These are phyloP conservation scores for Odontothrips loti DNA, from an alignment of 2,888 invertebrate genomes.

Conservation along the genomic window DNA sequence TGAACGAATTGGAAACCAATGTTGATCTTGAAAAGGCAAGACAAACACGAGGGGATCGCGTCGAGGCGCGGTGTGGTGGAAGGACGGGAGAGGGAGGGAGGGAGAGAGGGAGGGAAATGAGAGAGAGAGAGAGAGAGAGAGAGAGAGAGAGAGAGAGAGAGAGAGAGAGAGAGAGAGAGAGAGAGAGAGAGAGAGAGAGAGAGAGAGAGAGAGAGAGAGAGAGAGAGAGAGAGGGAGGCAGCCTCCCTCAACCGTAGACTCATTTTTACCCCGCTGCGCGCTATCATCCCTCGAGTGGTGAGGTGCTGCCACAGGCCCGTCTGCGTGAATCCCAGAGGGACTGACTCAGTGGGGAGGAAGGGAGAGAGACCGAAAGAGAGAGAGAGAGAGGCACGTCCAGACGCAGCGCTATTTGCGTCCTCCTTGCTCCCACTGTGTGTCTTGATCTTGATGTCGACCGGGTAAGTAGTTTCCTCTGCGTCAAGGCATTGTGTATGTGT, in stretches of 20 bases:
- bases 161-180: background rate
- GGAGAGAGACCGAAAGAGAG: background rate
- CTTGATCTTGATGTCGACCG: conserved; percentile 27
- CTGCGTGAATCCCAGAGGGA: background rate
- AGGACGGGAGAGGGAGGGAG: background rate
- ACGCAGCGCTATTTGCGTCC: background rate
- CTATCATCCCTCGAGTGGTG: too few species aligned
- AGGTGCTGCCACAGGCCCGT: too few species aligned
- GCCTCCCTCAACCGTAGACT: too few species aligned
- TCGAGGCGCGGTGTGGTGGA: background rate
- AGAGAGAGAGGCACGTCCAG: background rate
- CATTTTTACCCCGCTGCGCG: too few species aligned
- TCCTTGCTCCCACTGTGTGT: background rate
- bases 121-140: background rate
- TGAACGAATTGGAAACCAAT: conserved; percentile 23
- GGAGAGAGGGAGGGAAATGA: background rate
- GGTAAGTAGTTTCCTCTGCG: conserved; percentile 27
- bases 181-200: conserved; percentile 30
- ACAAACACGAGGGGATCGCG: background rate
- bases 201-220: conserved; percentile 28
- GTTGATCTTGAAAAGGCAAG: conserved; percentile 12
- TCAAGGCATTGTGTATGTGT: background rate
- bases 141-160: background rate
- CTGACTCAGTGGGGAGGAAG: background rate
- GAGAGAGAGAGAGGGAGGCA: conserved; percentile 15